Base-by-base conservation (phyloP, 1,140 invertebrate species). In the Oreohelix idahoensis region DNA sequence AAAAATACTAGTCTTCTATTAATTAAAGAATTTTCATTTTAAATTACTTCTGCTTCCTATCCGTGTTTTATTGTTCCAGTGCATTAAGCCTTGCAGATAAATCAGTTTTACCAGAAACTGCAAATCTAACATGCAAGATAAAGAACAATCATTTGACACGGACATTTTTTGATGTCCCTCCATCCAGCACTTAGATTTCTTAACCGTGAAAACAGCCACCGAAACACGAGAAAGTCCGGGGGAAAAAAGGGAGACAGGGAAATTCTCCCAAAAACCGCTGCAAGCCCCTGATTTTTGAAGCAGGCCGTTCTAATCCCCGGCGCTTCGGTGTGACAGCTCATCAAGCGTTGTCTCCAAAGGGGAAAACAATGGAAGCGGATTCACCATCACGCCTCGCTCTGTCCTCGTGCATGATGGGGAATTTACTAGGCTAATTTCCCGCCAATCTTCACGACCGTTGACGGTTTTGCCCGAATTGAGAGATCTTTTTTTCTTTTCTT, bases 361-460 rank as follows among this genome's bases (percentile, higher is more conserved):
- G 74, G 42, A 51, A 76, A 76, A 76, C 74, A 76, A 76, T 76
- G 45, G 74, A 1, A 26, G 8, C n/a, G 74, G 74, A 76, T 76
- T 76, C 74, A 20, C 32, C 74, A 76, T 76, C 74, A 76, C 74
- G 74, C 74, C 74, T 76, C 45, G 74, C 39, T 11, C 29, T 45
- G 39, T 51, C 74, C 45, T 32, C 45, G 74, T 51, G 74, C 74
- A 76, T 76, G 74, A 76, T 76, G 42, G n/a, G 23, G 42, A 76
- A 76, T 76, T 76, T 45, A 76, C 42, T 51, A 49, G 45, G 74
- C 74, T 76, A 45, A 76, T 76, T 76, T 76, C 23, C 38, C 74
- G 74, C 74, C 45, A 76, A 76, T 76, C 45, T 49, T 45, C 23
- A 51, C 63, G 63, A 32, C 63, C 63, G 29, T 2, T 29, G 63